These are phyloP conservation scores for Phylloscopus trochilus DNA, from an alignment of 2,113 vertebrate species.

Conservation along the genomic window DNA sequence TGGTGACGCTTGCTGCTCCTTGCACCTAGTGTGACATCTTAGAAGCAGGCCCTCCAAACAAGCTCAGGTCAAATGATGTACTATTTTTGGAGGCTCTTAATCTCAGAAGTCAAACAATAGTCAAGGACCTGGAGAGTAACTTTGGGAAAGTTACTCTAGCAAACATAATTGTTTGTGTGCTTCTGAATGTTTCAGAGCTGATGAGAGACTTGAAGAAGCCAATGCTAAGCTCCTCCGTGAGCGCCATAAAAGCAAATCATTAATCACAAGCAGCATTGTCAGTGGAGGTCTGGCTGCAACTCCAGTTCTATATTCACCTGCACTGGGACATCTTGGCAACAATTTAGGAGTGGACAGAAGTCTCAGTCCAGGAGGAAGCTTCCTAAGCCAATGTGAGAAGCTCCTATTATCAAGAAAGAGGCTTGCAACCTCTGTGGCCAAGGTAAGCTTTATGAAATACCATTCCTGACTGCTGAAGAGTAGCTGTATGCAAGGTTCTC, in stretches of 20 bases:
- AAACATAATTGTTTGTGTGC: neutral
- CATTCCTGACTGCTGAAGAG: neutral
- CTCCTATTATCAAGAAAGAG: slow-evolving; percentile 56
- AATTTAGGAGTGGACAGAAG: slow-evolving; percentile 65
- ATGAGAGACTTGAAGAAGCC: slow-evolving; percentile 79
- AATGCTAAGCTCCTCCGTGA: slow-evolving; percentile 78
- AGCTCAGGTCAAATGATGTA: neutral
- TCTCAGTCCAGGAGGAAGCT: slow-evolving; percentile 66
- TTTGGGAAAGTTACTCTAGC: neutral
- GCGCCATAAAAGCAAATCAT: slow-evolving; percentile 73
- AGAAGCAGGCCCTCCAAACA: neutral
- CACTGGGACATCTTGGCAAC: slow-evolving; percentile 4
- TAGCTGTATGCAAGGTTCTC: neutral
- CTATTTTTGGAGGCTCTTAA: neutral
- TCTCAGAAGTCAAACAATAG: neutral
- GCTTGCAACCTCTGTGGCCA: slow-evolving; percentile 78
- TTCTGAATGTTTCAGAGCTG: slow-evolving; percentile 72
- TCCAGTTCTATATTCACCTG: slow-evolving; percentile 70
- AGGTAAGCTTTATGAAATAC: slow-evolving; percentile 72
- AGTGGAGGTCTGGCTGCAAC: slow-evolving; percentile 67
- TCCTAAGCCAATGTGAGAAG: slow-evolving; percentile 54
- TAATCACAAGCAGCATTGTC: slow-evolving; percentile 74
- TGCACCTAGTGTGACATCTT: neutral
- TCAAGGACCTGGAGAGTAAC: neutral
- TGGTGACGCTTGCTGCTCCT: neutral